Evolutionary conservation across 2,888 invertebrate species (phyloP).

Genomic region (Tupiocoris notatus): DNA sequence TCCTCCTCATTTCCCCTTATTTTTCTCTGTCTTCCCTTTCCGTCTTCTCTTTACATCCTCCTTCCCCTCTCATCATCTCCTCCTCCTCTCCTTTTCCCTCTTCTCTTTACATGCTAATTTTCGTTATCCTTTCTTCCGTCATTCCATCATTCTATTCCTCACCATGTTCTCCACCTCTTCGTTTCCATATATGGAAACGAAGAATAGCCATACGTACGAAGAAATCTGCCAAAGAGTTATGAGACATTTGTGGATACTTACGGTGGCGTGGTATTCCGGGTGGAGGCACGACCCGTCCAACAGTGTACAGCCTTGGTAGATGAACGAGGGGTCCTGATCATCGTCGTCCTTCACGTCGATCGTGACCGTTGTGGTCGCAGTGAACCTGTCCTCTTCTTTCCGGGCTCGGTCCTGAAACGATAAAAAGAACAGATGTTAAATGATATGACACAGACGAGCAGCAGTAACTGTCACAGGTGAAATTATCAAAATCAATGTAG

Average conservation of each 20-base stretch:
- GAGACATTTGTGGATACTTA: constrained; percentile 55
- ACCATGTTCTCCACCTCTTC: no score
- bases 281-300: constrained; percentile 82
- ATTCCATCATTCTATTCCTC: no score
- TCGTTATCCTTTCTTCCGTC: no score
- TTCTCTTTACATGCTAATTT: no score
- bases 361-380: constrained; percentile 80
- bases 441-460: constrained; percentile 15
- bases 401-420: constrained; percentile 74
- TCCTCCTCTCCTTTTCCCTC: no score
- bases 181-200: no score
- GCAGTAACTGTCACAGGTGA: no score
- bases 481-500: no score
- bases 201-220: neutral
- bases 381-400: constrained; percentile 71
- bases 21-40: no score
- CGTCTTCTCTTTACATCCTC: no score
- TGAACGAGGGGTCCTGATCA: constrained; percentile 87
- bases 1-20: no score
- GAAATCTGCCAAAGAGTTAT: neutral
- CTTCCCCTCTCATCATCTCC: no score
- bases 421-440: neutral
- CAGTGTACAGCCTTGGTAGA: constrained; percentile 80
- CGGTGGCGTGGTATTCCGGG: constrained; percentile 80
- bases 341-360: constrained; percentile 85